Percentiles rank a stretch among this genome's conserved stretches.
Conservation (phyloP, 2,113 vertebrate genomes). For the Crotalus tigris region DNA sequence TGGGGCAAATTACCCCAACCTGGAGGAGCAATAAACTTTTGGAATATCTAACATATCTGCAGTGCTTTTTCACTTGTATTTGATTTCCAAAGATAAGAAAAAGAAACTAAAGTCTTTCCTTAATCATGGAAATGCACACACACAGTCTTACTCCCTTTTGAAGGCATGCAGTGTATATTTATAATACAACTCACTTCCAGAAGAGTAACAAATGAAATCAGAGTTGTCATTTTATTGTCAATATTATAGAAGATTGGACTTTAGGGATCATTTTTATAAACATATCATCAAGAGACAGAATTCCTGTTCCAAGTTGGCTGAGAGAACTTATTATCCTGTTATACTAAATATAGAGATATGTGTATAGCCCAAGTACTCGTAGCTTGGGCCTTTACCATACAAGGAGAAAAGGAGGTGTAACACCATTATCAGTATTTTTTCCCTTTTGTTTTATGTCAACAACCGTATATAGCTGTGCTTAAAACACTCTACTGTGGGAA, state of each 20-base stretch:
- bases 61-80: not conserved
- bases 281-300: constrained; percentile 55
- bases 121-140: not conserved
- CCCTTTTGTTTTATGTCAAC: constrained; percentile 32
- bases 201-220: constrained; percentile 18
- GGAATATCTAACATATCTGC: not conserved
- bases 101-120: not conserved
- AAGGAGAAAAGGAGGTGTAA: constrained; percentile 54
- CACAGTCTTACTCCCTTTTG: not conserved
- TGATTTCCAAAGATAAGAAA: not conserved
- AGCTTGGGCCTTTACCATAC: constrained; percentile 43
- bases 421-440: not conserved
- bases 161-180: not conserved
- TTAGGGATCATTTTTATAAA: constrained; percentile 50
- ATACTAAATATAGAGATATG: constrained; percentile 52
- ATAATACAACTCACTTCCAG: not conserved
- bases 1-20: not conserved
- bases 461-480: constrained; percentile 32
- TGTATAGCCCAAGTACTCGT: constrained; percentile 37
- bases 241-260: constrained; percentile 41
- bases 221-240: constrained; percentile 26
- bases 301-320: constrained; percentile 50
- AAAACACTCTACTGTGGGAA: not conserved
- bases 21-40: not conserved
- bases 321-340: constrained; percentile 36